Percentiles rank a stretch among this genome's conserved stretches.
Conservation (phyloP, 1,140 invertebrate genomes). For the Drosophila baimaii region DNA sequence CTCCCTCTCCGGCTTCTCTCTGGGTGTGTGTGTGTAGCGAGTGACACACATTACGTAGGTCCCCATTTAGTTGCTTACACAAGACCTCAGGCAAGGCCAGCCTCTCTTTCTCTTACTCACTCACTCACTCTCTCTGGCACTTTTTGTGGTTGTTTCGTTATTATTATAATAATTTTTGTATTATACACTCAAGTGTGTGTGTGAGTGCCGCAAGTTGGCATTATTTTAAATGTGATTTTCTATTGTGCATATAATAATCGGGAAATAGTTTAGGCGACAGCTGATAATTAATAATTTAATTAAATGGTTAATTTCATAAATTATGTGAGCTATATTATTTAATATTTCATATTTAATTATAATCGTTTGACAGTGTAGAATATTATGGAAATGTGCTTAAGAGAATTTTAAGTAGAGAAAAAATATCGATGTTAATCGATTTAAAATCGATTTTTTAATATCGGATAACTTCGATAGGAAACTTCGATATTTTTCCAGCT, state of each 20-base stretch:
- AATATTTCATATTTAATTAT: not conserved
- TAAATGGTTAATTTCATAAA: not conserved
- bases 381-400: too few relatives aligned
- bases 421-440: too few relatives aligned
- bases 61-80: slow-evolving; percentile 59
- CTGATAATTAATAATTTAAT: not conserved
- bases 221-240: slow-evolving; percentile 33
- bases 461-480: too few relatives aligned
- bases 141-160: slow-evolving; percentile 23
- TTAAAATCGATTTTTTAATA: too few relatives aligned
- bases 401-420: too few relatives aligned
- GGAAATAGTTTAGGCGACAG: not conserved
- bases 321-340: not conserved
- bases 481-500: too few relatives aligned
- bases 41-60: slow-evolving; percentile 72
- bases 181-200: slow-evolving; percentile 9
- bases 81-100: slow-evolving; percentile 54
- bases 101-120: slow-evolving; percentile 4
- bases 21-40: slow-evolving; percentile 45
- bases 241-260: slow-evolving; percentile 10
- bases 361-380: not conserved
- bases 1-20: slow-evolving; percentile 44
- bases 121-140: slow-evolving; percentile 1
- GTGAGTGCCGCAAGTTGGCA: not conserved
- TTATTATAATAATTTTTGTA: slow-evolving; percentile 37